phyloP scores from a whole-genome alignment of 2,113 vertebrate species.

The Macaca fascicularis region T2T-MFA8v1.1 NC_088388.1:31413001-31413500 shows the following conservation, averaged over 20 bases:
- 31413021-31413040: background rate
- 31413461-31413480: background rate
- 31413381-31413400: rapidly evolving
- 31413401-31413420: rapidly evolving
- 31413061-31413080: background rate
- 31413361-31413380: background rate
- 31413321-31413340: rapidly evolving
- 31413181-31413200: background rate
- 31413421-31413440: rapidly evolving
- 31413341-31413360: background rate
- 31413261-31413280: rapidly evolving
- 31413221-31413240: background rate
- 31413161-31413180: background rate
- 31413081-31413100: background rate
- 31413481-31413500: background rate
- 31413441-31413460: no score
- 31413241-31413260: rapidly evolving
- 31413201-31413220: background rate
- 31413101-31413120: background rate
- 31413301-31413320: rapidly evolving
- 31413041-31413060: background rate
- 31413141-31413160: background rate
- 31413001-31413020: background rate
- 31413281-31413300: background rate
- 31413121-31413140: background rate